Conservation (phyloP, 2,113 vertebrate species). For the Misgurnus mizolepis region DNA sequence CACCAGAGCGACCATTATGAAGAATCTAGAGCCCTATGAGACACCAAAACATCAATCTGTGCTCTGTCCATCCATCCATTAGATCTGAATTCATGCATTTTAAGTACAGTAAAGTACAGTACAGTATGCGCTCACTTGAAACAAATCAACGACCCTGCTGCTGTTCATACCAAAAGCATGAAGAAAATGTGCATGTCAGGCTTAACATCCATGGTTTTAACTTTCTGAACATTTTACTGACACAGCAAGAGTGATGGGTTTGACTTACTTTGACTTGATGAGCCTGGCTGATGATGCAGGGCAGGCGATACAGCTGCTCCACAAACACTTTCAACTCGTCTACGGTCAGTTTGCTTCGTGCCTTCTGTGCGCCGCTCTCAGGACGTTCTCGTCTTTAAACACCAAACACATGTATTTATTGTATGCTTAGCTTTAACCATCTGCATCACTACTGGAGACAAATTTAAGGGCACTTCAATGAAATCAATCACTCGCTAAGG, state of each 20-base stretch:
- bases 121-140: not conserved
- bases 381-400: constrained; percentile 78
- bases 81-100: not conserved
- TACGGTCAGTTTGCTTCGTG: constrained; percentile 91
- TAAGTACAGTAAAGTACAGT: too few relatives aligned
- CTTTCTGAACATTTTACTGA: too few relatives aligned
- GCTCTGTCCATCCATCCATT: not conserved
- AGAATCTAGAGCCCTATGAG: too few relatives aligned
- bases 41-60: too few relatives aligned
- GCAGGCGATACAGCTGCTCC: constrained; percentile 91
- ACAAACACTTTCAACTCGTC: constrained; percentile 98
- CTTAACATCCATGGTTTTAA: too few relatives aligned
- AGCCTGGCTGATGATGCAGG: constrained; percentile 93
- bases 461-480: not conserved
- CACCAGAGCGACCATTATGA: too few relatives aligned
- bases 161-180: too few relatives aligned
- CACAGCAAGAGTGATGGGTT: too few relatives aligned
- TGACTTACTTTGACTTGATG: constrained; percentile 90
- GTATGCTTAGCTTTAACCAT: not conserved
- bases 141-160: too few relatives aligned
- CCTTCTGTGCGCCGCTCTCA: constrained; percentile 81
- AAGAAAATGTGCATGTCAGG: too few relatives aligned
- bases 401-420: not conserved
- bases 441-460: not conserved
- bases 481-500: too few relatives aligned